Base-by-base conservation (phyloP, 2,113 vertebrate genomes). In the Ascaphus truei region DNA sequence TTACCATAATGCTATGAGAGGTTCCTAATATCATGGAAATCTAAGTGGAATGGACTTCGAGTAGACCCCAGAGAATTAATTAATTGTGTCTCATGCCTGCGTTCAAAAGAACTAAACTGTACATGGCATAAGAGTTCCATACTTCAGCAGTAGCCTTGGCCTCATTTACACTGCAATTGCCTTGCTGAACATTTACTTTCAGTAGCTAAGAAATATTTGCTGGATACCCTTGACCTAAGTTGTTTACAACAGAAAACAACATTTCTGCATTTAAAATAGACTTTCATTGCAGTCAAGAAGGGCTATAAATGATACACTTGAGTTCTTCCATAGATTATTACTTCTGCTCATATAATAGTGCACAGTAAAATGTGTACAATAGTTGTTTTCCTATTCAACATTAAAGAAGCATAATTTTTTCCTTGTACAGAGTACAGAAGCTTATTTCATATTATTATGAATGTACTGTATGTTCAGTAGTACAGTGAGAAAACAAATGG, bases 121-220 rank as follows among this genome's bases (percentile, higher is more conserved):
- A 5, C 1, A 2, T 4, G 55, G 0, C 0, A 60, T 11, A 33
- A 15, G 33, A 1, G 11, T 2, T 0, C 0, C 15, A 1, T 6
- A 25, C 43, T 58, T 72, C 20, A 4, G 8, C 23, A 68, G 13
- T 3, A 2, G 45, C 59, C 27, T 1, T 64, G 4, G 52, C 5
- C 16, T 15, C 7, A 13, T 67, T 67, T 47, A 45, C 15, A 68
- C 1, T 0, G 33, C 3, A 45, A 27, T 25, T 68, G 1, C 2
- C 18, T 74, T 23, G 26, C 1, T 56, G 37, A 62, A 20, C 4
- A 60, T 22, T 0, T 36, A 63, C 1, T n/a, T 31, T 58, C 72
- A 78, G 26, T n/a, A n/a, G n/a, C n/a, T 11, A 62, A 3, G 26
- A 62, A 72, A 52, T 37, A 52, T 22, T n/a, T 51, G 1, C 1